Evolutionary conservation across 2,888 invertebrate genomes (phyloP), one percentile per base, ranked within the genome.

Genomic region (Steinernema scapterisci): DNA sequence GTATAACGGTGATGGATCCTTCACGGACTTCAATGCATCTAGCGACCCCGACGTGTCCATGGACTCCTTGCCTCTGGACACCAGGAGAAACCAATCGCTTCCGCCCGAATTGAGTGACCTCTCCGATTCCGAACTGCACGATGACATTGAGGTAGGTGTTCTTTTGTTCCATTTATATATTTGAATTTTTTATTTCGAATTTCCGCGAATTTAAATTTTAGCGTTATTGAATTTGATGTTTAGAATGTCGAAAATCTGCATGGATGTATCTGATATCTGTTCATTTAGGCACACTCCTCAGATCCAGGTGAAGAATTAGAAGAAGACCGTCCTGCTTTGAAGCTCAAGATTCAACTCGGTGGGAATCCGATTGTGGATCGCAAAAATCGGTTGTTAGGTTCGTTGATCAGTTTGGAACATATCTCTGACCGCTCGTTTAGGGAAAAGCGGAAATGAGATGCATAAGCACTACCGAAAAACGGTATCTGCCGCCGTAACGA

Each of bases 381-480:
- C 23, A 75, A 75, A 38, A 48, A 51, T 11, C 16, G 70, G 7
- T n/a, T 72, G 21, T 25, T 72, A 1, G 72, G 75, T 72, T 2
- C 3, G 70, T 51, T 25, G 51, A 16, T 23, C 7, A 43, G 5
- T 16, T 16, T 44, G 45, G 7, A 16, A 44, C 45, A 7, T 44
- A 44, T 44, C 9, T 7, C 13, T 2, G 19, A 70, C 31, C 11
- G 45, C 11, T 13, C n/a, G 21, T 72, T 43, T n/a, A 72, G 51
- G 51, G 19, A 72, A 72, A 52, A 51, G 38, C 25, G 51, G 51
- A 27, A 72, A 51, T 16, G 54, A 72, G 23, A 72, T 25, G 19
- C 63, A 70, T 54, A 78, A 78, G 72, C 54, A 75, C 0, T 78
- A 78, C 45, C 77, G 78, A 16, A 78, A 78, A n/a, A 75, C 77